Evolutionary conservation across 2,888 invertebrate genomes (phyloP), one percentile per base, ranked within the genome.

Genomic region (Camponotus fellah): DNA sequence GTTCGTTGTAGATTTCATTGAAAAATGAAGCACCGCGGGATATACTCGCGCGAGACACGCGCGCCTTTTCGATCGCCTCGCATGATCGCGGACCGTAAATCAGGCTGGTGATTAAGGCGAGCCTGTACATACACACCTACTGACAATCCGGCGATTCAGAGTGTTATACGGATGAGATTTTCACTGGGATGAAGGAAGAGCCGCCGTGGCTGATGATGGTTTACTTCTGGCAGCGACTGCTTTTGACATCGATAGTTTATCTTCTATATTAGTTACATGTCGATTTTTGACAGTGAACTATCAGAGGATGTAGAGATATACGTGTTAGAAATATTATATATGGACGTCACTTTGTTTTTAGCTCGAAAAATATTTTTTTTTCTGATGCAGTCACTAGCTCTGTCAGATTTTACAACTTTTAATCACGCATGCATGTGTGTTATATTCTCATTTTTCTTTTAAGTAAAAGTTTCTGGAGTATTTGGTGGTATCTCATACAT

Each of bases 51-150:
- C 81, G 80, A 68, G 82, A 83, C 85, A 88, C 82, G 85, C 88
- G 85, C 82, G 53, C 84, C 69, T 66, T 83, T 86, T 86, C 88
- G 86, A 88, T 90, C 66, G 84, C 83, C 87, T 90, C 85, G 90
- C 90, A 86, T 90, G 90, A 76, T 83, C 82, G 71, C 69, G 34
- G 65, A n/a, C 66, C 84, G 77, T 90, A 91, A 90, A 91, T 90
- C 88, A 86, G 80, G 32, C 17, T 34, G 82, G 86, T 87, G 86
- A 90, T 90, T 90, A 90, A 89, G 85, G 85, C 85, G 69, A 74
- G 86, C 86, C 87, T 87, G 86, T 88, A 86, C 86, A 80, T 87
- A 88, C 88, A 90, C 89, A 84, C 80, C 85, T 84, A 87, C 83
- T 83, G 89, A 90, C 90, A 87, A 90, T 90, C 90, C 80, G 74